Conservation (phyloP, 2,888 invertebrate genomes). For the Hermaeophaga mercurialis region DNA sequence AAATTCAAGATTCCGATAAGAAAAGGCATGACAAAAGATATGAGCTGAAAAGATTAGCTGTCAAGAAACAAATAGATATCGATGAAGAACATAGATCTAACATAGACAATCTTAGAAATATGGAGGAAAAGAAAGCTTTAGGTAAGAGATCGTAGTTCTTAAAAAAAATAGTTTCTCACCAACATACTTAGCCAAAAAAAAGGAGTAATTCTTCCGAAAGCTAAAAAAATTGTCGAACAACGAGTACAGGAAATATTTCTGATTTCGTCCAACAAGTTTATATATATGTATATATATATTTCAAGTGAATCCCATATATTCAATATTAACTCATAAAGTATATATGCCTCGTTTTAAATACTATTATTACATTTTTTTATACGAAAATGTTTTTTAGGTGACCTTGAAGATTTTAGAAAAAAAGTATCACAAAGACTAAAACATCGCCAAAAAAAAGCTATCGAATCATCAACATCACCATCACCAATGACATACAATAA, state of each 20-base stretch:
- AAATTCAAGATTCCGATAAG: constrained; percentile 62
- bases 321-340: too few species aligned
- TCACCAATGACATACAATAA: constrained; percentile 27
- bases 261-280: too few species aligned
- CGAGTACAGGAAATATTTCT: too few species aligned
- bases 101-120: constrained; percentile 68
- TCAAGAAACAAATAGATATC: constrained; percentile 65
- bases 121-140: constrained; percentile 68
- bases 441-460: constrained; percentile 44
- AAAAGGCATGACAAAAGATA: constrained; percentile 61
- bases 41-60: constrained; percentile 64
- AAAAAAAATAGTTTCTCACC: too few species aligned
- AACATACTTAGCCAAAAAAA: too few species aligned
- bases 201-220: too few species aligned
- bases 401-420: constrained; percentile 29
- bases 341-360: too few species aligned
- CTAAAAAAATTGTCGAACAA: too few species aligned
- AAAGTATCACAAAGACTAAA: constrained; percentile 39
- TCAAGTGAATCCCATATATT: too few species aligned
- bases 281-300: too few species aligned
- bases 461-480: constrained; percentile 43
- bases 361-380: too few species aligned
- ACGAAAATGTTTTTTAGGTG: constrained; percentile 11
- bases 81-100: constrained; percentile 64
- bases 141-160: too few species aligned